Percentiles rank a stretch among this genome's conserved stretches.
phyloP scores from a whole-genome alignment of 2,797 vertebrate genomes.

The Streptopelia turtur region DNA sequence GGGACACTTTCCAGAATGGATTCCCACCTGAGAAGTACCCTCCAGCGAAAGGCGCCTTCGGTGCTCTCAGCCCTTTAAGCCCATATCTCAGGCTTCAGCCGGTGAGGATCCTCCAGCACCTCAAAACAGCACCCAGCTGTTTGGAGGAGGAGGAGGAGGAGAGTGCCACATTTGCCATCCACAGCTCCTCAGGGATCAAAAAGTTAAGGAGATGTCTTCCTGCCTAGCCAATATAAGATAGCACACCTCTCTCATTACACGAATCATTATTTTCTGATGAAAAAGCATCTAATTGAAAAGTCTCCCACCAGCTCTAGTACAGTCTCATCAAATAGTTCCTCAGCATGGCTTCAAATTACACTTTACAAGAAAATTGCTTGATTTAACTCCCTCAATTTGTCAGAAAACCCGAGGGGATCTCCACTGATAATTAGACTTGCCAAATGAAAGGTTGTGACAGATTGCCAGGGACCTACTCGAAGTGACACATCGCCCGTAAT shows the following conservation, averaged over 20 bases:
- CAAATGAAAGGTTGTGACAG: not conserved
- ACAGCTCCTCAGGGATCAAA: not conserved
- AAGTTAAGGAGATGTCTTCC: not conserved
- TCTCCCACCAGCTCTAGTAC: not conserved
- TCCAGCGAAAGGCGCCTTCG: rapidly evolving
- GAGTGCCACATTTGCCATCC: rapidly evolving
- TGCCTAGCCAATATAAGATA: not conserved
- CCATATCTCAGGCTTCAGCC: not conserved
- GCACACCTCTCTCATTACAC: not conserved
- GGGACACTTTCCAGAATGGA: not conserved
- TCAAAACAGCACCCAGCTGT: not conserved
- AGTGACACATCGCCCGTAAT: not conserved
- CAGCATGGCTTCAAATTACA: constrained; percentile 17
- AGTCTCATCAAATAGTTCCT: not conserved
- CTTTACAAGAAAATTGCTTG: not conserved
- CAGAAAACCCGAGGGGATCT: not conserved
- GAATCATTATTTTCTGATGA: not conserved
- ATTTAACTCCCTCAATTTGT: constrained; percentile 30
- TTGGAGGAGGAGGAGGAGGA: not conserved
- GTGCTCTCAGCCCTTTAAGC: not conserved
- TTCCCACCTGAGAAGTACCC: not conserved
- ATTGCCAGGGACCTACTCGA: not conserved
- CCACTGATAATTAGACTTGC: constrained; percentile 2
- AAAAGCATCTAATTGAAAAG: not conserved
- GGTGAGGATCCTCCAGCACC: not conserved